Conservation (phyloP, 2,797 vertebrate genomes). For the Gambusia yucatana region DNA sequence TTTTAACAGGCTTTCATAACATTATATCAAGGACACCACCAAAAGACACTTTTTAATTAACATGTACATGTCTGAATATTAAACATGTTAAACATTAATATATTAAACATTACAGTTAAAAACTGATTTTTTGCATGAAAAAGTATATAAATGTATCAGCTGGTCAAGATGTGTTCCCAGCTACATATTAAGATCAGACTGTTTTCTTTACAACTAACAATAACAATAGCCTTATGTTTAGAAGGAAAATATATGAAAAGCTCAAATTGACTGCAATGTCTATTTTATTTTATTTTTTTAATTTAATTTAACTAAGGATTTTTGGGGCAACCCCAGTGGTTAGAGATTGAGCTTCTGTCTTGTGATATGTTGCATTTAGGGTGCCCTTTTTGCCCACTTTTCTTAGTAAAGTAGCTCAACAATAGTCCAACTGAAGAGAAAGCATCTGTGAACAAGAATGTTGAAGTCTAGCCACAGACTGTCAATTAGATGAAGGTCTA, state of each 20-base stretch:
- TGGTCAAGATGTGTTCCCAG: background rate
- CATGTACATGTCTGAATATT: constrained; percentile 1
- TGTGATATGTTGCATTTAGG: background rate
- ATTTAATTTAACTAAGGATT: background rate
- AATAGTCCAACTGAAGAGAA: background rate
- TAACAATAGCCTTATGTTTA: background rate
- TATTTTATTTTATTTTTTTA: background rate
- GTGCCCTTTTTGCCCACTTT: background rate
- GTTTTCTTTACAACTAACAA: background rate
- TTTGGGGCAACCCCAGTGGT: background rate
- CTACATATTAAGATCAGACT: background rate
- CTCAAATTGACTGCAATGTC: background rate
- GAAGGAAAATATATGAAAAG: background rate
- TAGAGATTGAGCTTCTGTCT: background rate
- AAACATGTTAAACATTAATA: background rate
- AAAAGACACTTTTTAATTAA: constrained; percentile 30
- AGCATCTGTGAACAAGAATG: background rate
- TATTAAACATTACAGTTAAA: background rate
- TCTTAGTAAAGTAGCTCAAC: background rate
- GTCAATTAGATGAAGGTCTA: background rate
- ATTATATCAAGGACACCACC: constrained; percentile 26
- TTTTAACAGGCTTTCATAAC: constrained; percentile 36
- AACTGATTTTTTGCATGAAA: background rate
- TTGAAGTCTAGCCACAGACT: background rate
- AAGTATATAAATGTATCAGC: background rate